phyloP scores from a whole-genome alignment of 2,888 invertebrate genomes.

The Cheilosia scutellata region DNA sequence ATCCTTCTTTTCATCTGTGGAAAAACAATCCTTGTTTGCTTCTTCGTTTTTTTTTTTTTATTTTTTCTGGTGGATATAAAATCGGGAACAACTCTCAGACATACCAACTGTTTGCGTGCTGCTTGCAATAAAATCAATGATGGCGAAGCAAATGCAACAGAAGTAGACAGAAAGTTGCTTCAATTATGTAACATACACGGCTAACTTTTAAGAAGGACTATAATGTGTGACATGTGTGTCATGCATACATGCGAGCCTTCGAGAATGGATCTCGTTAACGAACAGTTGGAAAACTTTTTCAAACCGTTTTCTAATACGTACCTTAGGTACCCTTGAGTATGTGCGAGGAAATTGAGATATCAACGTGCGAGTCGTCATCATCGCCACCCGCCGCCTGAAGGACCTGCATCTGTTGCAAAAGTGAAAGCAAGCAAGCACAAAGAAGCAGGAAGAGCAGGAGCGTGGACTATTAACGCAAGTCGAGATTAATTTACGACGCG shows the following conservation, averaged over 20 bases:
- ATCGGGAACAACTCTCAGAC: slow-evolving; percentile 34
- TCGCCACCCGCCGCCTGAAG: neutral
- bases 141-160: slow-evolving; percentile 32
- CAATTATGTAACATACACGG: slow-evolving; percentile 46
- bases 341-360: slow-evolving; percentile 31
- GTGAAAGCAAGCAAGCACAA: neutral
- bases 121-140: slow-evolving; percentile 65
- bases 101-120: slow-evolving; percentile 48
- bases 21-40: slow-evolving; percentile 25
- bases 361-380: neutral
- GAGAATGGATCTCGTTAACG: slow-evolving; percentile 41
- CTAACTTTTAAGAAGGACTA: slow-evolving; percentile 14
- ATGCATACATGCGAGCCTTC: neutral
- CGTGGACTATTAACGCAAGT: slow-evolving; percentile 51
- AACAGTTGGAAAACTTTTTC: slow-evolving; percentile 20
- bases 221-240: slow-evolving; percentile 15
- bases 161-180: slow-evolving; percentile 34
- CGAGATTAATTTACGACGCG: slow-evolving; percentile 48
- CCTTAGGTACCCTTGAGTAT: neutral
- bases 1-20: slow-evolving; percentile 19
- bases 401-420: slow-evolving; percentile 18
- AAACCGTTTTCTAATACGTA: slow-evolving; percentile 21
- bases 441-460: slow-evolving; percentile 30
- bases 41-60: neutral
- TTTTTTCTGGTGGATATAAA: neutral